These are phyloP conservation scores for Ageneiosus marmoratus DNA, from an alignment of 2,113 vertebrate genomes.

Conservation along the genomic window DNA sequence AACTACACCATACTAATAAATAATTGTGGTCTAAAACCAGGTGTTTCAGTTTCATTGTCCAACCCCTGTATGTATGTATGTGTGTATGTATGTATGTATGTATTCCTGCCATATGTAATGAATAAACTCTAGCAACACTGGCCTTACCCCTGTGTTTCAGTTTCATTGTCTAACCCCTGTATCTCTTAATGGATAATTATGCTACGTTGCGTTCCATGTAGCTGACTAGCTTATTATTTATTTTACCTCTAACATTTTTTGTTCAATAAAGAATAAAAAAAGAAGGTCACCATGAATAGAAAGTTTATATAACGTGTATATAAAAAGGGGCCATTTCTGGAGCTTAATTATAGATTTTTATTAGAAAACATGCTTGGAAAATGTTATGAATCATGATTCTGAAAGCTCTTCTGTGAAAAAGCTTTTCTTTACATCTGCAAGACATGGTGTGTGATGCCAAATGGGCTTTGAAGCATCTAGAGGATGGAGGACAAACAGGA, in stretches of 20 bases:
- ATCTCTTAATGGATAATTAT: neutral
- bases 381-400: neutral
- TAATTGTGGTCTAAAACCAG: no score
- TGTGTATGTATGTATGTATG: no score
- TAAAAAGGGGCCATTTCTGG: neutral
- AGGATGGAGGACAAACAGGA: neutral
- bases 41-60: no score
- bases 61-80: no score
- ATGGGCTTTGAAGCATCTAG: conserved; percentile 1
- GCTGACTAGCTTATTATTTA: neutral
- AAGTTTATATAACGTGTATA: neutral
- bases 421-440: neutral
- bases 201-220: neutral
- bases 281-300: neutral
- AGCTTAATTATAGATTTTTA: neutral
- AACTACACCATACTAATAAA: no score
- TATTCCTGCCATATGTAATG: neutral
- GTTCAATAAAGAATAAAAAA: neutral
- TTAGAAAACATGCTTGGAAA: neutral
- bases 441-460: neutral
- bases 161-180: no score
- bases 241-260: neutral
- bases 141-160: neutral
- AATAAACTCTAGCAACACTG: neutral
- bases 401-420: neutral